Percentiles rank a stretch among this genome's conserved stretches.
Evolutionary conservation across 2,113 vertebrate genomes (phyloP).

Genomic region (Elephantulus edwardii): DNA sequence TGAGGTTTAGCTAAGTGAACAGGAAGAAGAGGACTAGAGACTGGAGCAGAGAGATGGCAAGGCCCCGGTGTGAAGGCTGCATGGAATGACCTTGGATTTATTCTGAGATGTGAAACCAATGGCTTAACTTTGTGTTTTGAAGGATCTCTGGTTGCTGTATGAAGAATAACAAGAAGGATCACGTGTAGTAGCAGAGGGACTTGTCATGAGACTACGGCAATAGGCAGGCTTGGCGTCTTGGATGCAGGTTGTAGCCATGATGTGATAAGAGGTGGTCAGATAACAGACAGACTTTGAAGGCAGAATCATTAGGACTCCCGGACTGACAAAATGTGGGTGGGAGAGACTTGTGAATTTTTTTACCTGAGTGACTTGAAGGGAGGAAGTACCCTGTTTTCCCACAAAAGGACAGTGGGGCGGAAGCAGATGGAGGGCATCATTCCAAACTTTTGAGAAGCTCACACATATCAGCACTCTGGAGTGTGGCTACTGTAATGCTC

Average conservation of each 20-base stretch:
- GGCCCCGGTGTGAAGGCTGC: background rate
- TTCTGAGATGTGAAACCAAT: background rate
- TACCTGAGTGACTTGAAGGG: background rate
- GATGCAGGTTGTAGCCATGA: background rate
- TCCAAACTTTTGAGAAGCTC: background rate
- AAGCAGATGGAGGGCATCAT: background rate
- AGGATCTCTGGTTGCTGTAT: background rate
- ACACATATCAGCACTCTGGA: background rate
- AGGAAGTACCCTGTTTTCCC: background rate
- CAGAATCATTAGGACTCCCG: background rate
- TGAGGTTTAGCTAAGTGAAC: background rate
- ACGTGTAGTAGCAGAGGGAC: background rate
- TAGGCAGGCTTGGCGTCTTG: background rate
- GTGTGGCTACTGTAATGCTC: background rate
- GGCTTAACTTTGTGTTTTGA: background rate
- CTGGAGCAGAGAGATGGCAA: background rate
- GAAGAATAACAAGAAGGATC: background rate
- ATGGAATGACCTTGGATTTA: background rate
- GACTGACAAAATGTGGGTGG: background rate
- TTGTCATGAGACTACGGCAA: background rate
- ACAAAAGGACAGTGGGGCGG: background rate
- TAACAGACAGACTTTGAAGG: background rate
- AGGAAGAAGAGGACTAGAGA: background rate
- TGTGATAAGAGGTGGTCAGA: background rate
- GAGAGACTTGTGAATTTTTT: background rate